Evolutionary conservation across 1,140 invertebrate species (phyloP).

Genomic region (Anastrepha obliqua): DNA sequence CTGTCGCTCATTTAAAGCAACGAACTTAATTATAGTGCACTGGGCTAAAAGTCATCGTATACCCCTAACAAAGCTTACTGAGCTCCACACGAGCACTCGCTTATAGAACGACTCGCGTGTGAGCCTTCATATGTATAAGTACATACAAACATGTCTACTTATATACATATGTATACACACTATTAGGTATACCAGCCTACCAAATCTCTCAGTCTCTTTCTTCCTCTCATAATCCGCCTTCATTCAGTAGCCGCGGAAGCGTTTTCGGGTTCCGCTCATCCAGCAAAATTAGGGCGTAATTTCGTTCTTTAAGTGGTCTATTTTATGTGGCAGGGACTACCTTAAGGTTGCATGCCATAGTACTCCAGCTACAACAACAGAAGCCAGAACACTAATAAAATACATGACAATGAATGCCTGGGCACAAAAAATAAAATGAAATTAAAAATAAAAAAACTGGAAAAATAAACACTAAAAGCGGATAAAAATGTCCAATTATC

Average conservation of each 20-base stretch:
- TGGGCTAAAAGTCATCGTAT: too few relatives aligned
- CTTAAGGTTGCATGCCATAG: constrained; percentile 34
- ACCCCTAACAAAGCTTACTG: too few relatives aligned
- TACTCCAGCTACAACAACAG: not conserved
- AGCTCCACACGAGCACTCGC: too few relatives aligned
- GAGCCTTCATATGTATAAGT: not conserved
- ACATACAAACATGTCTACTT: not conserved
- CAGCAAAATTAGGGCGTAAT: constrained; percentile 31
- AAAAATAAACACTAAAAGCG: constrained; percentile 33
- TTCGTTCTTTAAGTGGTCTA: constrained; percentile 19
- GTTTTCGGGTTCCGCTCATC: constrained; percentile 1
- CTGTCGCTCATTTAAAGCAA: too few relatives aligned
- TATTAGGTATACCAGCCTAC: not conserved
- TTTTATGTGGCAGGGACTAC: constrained; percentile 19
- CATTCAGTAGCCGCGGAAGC: not conserved
- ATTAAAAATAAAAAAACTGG: not conserved
- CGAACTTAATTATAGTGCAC: too few relatives aligned
- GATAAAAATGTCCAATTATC: constrained; percentile 48
- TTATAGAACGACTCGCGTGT: too few relatives aligned
- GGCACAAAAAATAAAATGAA: not conserved
- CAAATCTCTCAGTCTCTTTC: not conserved
- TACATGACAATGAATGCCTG: not conserved
- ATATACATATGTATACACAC: not conserved
- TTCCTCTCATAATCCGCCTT: not conserved
- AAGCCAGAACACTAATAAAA: constrained; percentile 11